Conservation (phyloP, 2,888 invertebrate genomes). For the Rapana venosa region DNA sequence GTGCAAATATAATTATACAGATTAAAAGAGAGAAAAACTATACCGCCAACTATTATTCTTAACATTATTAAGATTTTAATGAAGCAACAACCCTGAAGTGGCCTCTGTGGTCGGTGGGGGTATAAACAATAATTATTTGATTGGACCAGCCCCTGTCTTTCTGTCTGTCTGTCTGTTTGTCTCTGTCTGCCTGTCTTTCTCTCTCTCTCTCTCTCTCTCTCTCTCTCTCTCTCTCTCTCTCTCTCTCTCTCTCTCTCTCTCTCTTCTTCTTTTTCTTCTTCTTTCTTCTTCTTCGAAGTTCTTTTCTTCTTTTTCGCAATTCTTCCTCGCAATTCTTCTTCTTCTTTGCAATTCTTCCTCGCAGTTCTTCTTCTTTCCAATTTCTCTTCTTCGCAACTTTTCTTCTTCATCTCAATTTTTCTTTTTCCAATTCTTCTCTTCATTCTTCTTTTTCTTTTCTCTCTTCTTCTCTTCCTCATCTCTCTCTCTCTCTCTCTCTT, state of each 20-base stretch:
- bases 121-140: too few relatives aligned
- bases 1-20: too few relatives aligned
- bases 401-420: too few relatives aligned
- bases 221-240: slow-evolving; percentile 38
- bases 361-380: neutral
- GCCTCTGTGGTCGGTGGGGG: too few relatives aligned
- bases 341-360: neutral
- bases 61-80: too few relatives aligned
- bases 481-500: neutral
- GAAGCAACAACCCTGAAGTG: too few relatives aligned
- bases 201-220: neutral
- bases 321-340: neutral
- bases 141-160: too few relatives aligned
- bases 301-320: neutral
- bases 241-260: slow-evolving; percentile 26
- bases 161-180: neutral
- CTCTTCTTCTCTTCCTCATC: neutral
- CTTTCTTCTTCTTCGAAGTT: neutral
- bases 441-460: neutral
- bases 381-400: neutral
- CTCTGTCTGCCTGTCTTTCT: neutral
- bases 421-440: neutral
- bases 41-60: too few relatives aligned
- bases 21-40: too few relatives aligned
- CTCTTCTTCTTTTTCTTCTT: neutral